Base-by-base conservation (phyloP, 1,140 invertebrate species). In the Hermatobates lingyangjiaoensis region DNA sequence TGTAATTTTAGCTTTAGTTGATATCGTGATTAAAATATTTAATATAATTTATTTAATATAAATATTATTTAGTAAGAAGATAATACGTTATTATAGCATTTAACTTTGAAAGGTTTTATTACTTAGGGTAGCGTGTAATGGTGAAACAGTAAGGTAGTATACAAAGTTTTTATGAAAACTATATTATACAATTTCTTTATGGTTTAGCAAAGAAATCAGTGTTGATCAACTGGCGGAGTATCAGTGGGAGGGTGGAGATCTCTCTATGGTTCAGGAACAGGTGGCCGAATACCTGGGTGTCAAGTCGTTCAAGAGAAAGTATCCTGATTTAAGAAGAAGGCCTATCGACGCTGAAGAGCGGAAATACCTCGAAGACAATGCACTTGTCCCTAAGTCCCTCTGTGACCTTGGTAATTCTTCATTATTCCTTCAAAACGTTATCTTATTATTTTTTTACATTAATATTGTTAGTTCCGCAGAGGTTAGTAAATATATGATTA, bases 221-320 rank as follows among this genome's bases (percentile, higher is more conserved):
- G 84, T 86, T 14, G 81, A 87, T 48, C 85, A 86, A 63, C 77
- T 97, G 20, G 87, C 87, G 56, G 91, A 96, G 65, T 96, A 97
- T 63, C 83, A 84, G 59, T 96, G 91, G 91, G 77, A 81, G 55
- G 60, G 69, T 70, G 49, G 53, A n/a, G 82, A 87, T 54, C 78
- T 78, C 3, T 87, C 76, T 59, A 84, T 92, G 76, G 74, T 93
- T 42, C 89, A 92, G 62, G 89, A 93, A 68, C 87, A 94, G 69
- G 81, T 96, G 44, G 85, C 87, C 0, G 83, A 91, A 59, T 96
- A 84, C 67, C 70, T 97, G 23, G 85, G 83, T 15, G 81, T 96
- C 15, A 94, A 92, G 61, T 92, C 89, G 27, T 96, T 97, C 64
- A 94, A 94, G 66, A 73, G 91, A 56, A 89, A 91, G 64, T 95